A percentile compares a stretch with the other conserved stretches of the same genome.
Conservation (phyloP, 1,140 invertebrate species). For the Pseudomyrmex cubaensis region DNA sequence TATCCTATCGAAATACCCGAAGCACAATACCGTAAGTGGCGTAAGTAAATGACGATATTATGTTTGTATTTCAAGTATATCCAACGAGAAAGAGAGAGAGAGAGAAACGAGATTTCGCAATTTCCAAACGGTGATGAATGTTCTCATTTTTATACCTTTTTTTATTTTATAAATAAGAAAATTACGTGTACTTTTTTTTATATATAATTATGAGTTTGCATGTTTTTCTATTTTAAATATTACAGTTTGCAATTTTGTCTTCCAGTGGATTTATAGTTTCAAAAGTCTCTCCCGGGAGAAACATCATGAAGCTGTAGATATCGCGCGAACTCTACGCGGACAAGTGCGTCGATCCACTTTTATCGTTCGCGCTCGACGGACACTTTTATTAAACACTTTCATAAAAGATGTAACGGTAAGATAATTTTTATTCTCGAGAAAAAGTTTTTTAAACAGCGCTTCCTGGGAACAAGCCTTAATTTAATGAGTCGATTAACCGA, state of each 20-base stretch:
- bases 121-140: too few relatives aligned
- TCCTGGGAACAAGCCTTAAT: neutral
- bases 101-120: too few relatives aligned
- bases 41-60: neutral
- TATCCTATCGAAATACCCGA: constrained; percentile 44
- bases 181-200: neutral
- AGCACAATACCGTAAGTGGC: constrained; percentile 36
- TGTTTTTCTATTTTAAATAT: neutral
- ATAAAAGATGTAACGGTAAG: neutral
- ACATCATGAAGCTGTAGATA: neutral
- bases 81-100: too few relatives aligned
- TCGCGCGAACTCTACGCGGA: constrained; percentile 22
- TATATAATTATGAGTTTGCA: neutral
- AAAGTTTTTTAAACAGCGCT: constrained; percentile 9
- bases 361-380: constrained; percentile 17
- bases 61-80: neutral
- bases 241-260: neutral
- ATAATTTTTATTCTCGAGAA: constrained; percentile 2
- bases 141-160: too few relatives aligned
- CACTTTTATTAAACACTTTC: neutral
- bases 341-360: constrained; percentile 39
- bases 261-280: neutral
- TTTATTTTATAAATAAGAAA: too few relatives aligned
- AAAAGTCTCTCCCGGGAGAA: neutral
- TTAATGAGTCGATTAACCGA: constrained; percentile 17